These are phyloP conservation scores for Sebastes itinus DNA, from an alignment of 2,797 vertebrate genomes.

Conservation along the genomic window DNA sequence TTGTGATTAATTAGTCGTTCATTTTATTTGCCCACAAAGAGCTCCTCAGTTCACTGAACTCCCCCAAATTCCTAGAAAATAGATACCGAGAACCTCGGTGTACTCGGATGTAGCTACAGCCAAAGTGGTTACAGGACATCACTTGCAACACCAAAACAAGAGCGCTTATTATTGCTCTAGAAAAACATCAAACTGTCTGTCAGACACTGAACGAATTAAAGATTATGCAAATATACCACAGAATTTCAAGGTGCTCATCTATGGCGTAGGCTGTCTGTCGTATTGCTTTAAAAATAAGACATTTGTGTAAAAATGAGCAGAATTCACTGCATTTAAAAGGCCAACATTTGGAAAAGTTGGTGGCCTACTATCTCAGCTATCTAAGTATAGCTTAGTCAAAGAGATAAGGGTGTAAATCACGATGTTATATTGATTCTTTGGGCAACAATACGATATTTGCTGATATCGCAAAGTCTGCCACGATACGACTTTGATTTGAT, in stretches of 20 bases:
- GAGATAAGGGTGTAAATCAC: not conserved
- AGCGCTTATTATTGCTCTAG: not conserved
- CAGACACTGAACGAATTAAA: not conserved
- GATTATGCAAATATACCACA: not conserved
- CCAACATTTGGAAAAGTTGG: not conserved
- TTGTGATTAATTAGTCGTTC: not conserved
- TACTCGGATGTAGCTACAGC: not conserved
- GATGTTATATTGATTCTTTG: fast-evolving
- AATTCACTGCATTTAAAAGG: not conserved
- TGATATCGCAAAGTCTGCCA: too few relatives aligned
- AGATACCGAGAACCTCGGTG: not conserved
- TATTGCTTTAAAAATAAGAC: not conserved
- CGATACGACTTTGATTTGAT: too few relatives aligned
- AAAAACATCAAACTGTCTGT: not conserved
- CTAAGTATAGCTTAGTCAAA: not conserved
- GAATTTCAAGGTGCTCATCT: conserved; percentile 2
- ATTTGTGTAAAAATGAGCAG: not conserved
- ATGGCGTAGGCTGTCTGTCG: not conserved
- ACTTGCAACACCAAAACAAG: not conserved
- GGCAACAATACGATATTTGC: too few relatives aligned
- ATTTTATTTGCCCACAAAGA: not conserved
- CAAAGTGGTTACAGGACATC: not conserved
- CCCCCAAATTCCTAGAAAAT: not conserved
- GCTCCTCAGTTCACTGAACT: not conserved
- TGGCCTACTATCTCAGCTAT: not conserved